Evolutionary conservation across 2,888 invertebrate species (phyloP).

Genomic region (Isoperla grammatica): DNA sequence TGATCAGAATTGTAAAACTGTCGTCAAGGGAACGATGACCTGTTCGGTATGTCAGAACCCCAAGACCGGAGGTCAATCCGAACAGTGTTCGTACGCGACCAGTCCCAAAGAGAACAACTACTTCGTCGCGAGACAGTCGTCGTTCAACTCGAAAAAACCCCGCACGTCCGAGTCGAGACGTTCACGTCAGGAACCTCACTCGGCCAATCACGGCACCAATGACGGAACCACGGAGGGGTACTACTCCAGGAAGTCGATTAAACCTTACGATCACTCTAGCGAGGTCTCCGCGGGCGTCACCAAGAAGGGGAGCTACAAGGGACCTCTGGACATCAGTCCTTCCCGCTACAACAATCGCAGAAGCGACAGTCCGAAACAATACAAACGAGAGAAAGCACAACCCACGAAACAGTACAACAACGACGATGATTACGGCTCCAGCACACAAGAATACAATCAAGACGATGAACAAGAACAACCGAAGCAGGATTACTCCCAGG

Average conservation of each 20-base stretch:
- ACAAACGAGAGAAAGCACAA: conserved; percentile 4
- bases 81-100: conserved; percentile 72
- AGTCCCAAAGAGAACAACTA: conserved; percentile 47
- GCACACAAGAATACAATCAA: too few relatives aligned
- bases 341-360: conserved; percentile 7
- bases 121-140: conserved; percentile 33
- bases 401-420: neutral
- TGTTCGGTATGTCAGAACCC: conserved; percentile 62
- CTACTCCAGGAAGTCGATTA: neutral
- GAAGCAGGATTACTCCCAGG: too few relatives aligned
- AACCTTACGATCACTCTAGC: neutral
- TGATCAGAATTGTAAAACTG: conserved; percentile 25
- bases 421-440: too few relatives aligned
- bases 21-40: conserved; percentile 33
- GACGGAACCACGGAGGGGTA: neutral
- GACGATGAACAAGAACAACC: too few relatives aligned
- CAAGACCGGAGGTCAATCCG: conserved; percentile 67
- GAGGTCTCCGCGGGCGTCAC: conserved; percentile 2
- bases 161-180: neutral
- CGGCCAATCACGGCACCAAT: neutral
- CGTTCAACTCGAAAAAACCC: conserved; percentile 22
- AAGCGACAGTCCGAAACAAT: neutral
- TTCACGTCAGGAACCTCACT: neutral
- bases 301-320: conserved; percentile 1
- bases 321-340: conserved; percentile 9